Evolutionary conservation across 1,140 invertebrate genomes (phyloP), one percentile per base, ranked within the genome.

Genomic region (Hermetia illucens): DNA sequence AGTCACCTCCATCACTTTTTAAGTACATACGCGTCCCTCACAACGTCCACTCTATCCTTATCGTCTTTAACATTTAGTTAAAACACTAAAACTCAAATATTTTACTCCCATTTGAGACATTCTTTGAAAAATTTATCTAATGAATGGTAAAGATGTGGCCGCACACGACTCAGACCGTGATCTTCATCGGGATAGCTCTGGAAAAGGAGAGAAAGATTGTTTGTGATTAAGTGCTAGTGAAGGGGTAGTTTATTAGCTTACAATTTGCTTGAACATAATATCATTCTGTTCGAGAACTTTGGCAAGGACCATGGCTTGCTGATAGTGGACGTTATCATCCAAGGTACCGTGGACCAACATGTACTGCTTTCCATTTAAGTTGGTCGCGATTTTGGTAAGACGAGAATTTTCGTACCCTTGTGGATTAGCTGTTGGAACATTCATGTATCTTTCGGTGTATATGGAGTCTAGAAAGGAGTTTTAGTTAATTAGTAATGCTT

Each of bases 271-370:
- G 53, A 94, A 96, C 9, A 85, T 64, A 44, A 95, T 84, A 49
- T 92, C 86, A 31, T 74, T 72, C 44, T 78, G 72, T 54, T 91
- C 87, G 39, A 96, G 64, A 39, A 78, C 74, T 63, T 84, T 84
- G 1, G 89, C 79, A 18, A 94, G 70, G 53, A 90, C 76, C 74
- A 94, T 81, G 17, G 86, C 84, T 55, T 97, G 87, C 58, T 96
- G 91, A 63, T 88, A 94, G 61, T 96, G 91, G 2, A 96, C 91
- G 59, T 95, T 93, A 55, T 96, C 92, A 66, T 92, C 80, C n/a
- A 79, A 71, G 13, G 84, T 93, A 29, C 90, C 90, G 53, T 94
- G 92, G 32, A 95, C 76, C 6, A 96, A 59, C 45, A 91, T 74
- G 58, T 80, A 93, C 36, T 74, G 70, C 48, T 90, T 87, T 32